Conservation (phyloP, 2,113 vertebrate genomes). For the Gorilla gorilla region DNA sequence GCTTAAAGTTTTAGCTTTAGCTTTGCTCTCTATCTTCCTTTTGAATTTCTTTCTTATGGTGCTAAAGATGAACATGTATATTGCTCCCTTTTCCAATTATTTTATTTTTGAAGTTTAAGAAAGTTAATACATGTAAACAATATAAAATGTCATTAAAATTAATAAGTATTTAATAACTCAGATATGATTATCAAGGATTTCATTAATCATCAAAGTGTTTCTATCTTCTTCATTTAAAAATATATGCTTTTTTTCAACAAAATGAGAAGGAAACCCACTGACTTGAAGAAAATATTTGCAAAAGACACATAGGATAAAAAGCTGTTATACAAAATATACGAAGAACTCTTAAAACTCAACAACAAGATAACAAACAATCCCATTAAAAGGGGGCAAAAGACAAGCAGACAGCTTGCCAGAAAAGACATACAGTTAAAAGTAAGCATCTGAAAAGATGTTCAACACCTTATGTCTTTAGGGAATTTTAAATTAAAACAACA, state of each 20-base stretch:
- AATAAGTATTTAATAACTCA: not conserved
- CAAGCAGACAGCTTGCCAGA: not conserved
- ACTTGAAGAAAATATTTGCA: not conserved
- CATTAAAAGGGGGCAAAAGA: not conserved
- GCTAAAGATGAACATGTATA: not conserved
- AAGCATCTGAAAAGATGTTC: not conserved
- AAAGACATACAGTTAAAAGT: not conserved
- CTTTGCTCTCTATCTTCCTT: not conserved
- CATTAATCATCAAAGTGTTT: not conserved
- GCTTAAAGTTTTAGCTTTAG: conserved; percentile 58
- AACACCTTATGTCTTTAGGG: not conserved
- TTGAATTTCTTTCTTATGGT: not conserved
- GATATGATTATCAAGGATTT: not conserved
- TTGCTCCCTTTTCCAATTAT: not conserved
- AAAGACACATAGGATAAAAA: not conserved
- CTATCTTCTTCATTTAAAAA: not conserved
- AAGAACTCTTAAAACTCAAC: not conserved
- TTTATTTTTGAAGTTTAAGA: not conserved
- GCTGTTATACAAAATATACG: not conserved
- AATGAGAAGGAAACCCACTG: not conserved
- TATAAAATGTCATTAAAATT: not conserved
- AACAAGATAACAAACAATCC: not conserved
- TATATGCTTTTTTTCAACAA: not conserved
- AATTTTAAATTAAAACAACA: not conserved
- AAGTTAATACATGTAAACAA: not conserved